Conservation (phyloP, 2,113 vertebrate genomes). For the Brevimyrus niger region DNA sequence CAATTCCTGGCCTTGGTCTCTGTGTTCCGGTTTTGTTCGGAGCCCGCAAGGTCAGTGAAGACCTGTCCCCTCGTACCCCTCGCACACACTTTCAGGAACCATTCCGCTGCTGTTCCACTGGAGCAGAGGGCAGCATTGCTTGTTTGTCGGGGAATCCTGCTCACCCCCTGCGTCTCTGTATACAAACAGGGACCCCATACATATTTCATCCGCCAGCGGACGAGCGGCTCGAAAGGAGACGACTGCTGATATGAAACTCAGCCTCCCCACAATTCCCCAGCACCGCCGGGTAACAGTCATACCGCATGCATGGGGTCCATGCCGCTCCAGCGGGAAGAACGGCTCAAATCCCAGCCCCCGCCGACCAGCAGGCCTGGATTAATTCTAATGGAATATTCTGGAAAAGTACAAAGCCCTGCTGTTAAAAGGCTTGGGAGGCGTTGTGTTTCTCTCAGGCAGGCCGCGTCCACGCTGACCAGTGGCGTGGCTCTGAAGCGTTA, state of each 20-base stretch:
- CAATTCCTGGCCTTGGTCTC: neutral
- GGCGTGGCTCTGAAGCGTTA: slow-evolving; percentile 37
- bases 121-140: slow-evolving; percentile 33
- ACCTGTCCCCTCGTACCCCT: neutral
- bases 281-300: neutral
- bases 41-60: neutral
- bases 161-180: slow-evolving; percentile 27
- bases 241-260: neutral
- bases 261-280: slow-evolving; percentile 4
- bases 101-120: slow-evolving; percentile 32
- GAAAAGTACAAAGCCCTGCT: neutral
- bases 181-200: slow-evolving; percentile 39
- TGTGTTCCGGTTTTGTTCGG: neutral
- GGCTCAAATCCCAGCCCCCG: neutral
- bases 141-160: slow-evolving; percentile 35
- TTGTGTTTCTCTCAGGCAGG: slow-evolving; percentile 1
- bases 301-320: neutral
- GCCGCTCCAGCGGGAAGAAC: neutral
- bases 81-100: neutral
- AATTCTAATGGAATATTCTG: neutral
- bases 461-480: neutral
- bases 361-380: neutral
- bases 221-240: neutral
- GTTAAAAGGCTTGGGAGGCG: neutral
- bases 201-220: slow-evolving; percentile 22